Evolutionary conservation across 2,113 vertebrate genomes (phyloP).

Genomic region (Miniopterus natalensis): DNA sequence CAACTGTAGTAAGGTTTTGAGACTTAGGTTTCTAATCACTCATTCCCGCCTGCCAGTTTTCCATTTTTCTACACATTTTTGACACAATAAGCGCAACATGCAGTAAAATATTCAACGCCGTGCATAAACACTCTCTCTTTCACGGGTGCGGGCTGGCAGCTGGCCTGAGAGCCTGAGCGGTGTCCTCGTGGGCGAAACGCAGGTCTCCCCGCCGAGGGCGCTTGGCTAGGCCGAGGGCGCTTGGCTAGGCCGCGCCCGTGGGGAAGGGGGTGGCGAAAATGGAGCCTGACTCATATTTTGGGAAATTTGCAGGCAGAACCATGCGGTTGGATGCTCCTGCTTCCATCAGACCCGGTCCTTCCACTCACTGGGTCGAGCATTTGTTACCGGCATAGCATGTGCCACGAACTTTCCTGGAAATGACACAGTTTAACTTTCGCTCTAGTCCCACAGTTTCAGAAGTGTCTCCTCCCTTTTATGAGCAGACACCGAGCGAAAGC

Average conservation of each 20-base stretch:
- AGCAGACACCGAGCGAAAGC: background rate
- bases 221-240: background rate
- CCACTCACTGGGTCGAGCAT: background rate
- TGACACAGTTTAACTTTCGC: background rate
- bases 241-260: background rate
- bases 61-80: conserved; percentile 61
- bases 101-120: conserved; percentile 24
- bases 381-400: background rate
- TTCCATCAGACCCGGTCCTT: background rate
- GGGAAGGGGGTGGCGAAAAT: background rate
- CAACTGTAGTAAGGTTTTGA: conserved; percentile 19
- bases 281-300: background rate
- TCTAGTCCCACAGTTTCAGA: background rate
- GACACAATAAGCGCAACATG: conserved; percentile 45
- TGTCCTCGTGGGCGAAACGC: background rate
- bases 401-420: background rate
- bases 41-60: conserved; percentile 14
- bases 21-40: background rate
- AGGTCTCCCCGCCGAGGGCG: background rate
- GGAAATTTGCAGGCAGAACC: background rate
- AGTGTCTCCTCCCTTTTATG: background rate
- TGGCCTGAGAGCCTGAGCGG: background rate
- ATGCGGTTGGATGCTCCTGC: background rate
- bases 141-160: background rate
- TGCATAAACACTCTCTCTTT: background rate